A percentile compares a stretch with the other conserved stretches of the same genome.
phyloP scores from a whole-genome alignment of 2,113 vertebrate species.

The Hippoglossus stenolepis region DNA sequence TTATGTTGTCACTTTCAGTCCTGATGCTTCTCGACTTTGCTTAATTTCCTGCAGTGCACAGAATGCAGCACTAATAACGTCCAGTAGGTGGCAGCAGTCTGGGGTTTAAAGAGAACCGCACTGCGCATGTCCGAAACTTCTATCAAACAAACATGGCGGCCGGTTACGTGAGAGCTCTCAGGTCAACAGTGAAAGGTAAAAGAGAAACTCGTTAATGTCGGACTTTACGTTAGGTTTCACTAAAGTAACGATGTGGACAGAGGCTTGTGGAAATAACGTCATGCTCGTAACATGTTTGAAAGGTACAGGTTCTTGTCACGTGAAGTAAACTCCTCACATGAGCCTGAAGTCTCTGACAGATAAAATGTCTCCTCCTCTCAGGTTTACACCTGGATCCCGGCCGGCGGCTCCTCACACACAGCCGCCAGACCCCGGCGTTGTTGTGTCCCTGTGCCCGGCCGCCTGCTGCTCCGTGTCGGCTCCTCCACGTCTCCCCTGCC shows the following conservation, averaged over 20 bases:
- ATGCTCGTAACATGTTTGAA: not conserved
- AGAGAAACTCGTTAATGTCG: not conserved
- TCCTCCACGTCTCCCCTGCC: conserved; percentile 57
- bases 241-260: not conserved
- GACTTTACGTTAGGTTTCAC: rapidly evolving
- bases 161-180: conserved; percentile 11
- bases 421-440: not conserved
- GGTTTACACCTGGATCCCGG: conserved; percentile 35
- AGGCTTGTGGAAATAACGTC: not conserved
- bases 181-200: conserved; percentile 69
- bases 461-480: not conserved
- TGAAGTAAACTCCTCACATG: not conserved
- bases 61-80: not conserved
- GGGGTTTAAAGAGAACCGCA: rapidly evolving
- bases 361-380: not conserved
- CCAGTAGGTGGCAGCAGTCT: conserved; percentile 34
- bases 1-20: too few relatives aligned
- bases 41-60: too few relatives aligned
- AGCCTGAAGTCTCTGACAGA: not conserved
- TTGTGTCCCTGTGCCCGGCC: conserved; percentile 12
- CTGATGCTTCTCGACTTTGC: too few relatives aligned
- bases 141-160: conserved; percentile 81
- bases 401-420: conserved; percentile 25
- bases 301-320: not conserved
- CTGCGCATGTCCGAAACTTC: conserved; percentile 43